A percentile compares a stretch with the other conserved stretches of the same genome.
These are phyloP conservation scores for Gila orcuttii DNA, from an alignment of 2,113 vertebrate genomes.

Conservation along the genomic window DNA sequence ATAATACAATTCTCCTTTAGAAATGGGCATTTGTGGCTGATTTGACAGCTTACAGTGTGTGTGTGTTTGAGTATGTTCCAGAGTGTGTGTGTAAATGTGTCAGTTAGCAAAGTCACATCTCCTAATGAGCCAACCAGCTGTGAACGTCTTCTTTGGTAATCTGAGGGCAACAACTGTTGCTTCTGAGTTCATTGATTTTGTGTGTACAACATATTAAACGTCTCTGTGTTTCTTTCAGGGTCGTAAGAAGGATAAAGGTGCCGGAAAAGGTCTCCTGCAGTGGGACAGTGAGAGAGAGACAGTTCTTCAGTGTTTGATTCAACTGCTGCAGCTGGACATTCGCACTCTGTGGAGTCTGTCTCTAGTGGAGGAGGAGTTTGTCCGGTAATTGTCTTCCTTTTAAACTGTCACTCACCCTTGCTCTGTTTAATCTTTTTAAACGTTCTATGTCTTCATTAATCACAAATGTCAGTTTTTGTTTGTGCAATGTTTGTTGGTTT, in stretches of 20 bases:
- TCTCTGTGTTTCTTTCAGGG: conserved; percentile 70
- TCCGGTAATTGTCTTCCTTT: conserved; percentile 74
- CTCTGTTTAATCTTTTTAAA: background rate
- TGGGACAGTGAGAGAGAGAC: conserved; percentile 88
- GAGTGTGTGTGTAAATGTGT: conserved; percentile 59
- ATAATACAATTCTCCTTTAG: conserved; percentile 47
- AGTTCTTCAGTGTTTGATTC: conserved; percentile 80
- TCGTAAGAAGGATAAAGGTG: conserved; percentile 80
- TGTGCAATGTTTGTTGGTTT: background rate
- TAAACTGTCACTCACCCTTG: background rate
- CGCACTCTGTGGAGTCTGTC: conserved; percentile 86
- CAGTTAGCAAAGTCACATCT: conserved; percentile 57
- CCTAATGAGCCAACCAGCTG: conserved; percentile 54
- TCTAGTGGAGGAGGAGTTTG: conserved; percentile 90
- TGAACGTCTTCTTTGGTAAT: conserved; percentile 76
- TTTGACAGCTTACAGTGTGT: conserved; percentile 62
- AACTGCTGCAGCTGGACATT: conserved; percentile 91
- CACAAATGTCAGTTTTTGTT: background rate
- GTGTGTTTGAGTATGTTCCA: conserved; percentile 46
- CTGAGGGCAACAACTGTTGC: conserved; percentile 64
- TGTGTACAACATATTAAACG: background rate
- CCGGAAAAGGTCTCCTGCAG: conserved; percentile 69
- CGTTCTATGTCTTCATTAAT: background rate
- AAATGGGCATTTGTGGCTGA: conserved; percentile 51
- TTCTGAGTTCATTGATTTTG: background rate